phyloP scores from a whole-genome alignment of 2,888 invertebrate species.

The Xylophagus ater region DNA sequence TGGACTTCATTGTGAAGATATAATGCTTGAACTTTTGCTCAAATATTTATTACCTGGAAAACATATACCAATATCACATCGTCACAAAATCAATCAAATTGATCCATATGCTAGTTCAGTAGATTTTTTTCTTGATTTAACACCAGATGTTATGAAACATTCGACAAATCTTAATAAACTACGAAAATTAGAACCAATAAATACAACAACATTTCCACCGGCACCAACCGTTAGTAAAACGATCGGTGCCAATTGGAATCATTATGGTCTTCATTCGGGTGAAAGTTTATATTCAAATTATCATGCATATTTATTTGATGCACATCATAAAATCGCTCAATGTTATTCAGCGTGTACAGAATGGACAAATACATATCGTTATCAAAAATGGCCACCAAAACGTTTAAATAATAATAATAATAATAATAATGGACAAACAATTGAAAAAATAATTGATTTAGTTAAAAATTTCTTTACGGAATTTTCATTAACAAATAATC shows the following conservation, averaged over 20 bases:
- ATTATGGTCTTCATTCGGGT: conserved; percentile 42
- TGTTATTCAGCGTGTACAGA: conserved; percentile 61
- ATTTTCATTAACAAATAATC: conserved; percentile 22
- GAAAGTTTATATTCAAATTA: conserved; percentile 69
- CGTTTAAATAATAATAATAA: conserved; percentile 20
- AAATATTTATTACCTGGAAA: conserved; percentile 73
- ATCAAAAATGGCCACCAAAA: conserved; percentile 32
- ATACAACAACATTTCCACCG: conserved; percentile 21
- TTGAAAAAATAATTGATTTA: conserved; percentile 28
- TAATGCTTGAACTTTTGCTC: conserved; percentile 83
- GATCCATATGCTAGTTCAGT: conserved; percentile 64
- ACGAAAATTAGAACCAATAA: conserved; percentile 4
- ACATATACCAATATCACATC: conserved; percentile 65
- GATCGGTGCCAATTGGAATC: conserved; percentile 44
- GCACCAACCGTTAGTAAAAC: conserved; percentile 36
- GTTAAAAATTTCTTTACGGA: conserved; percentile 36
- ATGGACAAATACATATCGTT: conserved; percentile 76
- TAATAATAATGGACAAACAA: conserved; percentile 22
- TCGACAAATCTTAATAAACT: conserved; percentile 14
- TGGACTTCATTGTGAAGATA: conserved; percentile 88
- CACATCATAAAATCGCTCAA: conserved; percentile 62
- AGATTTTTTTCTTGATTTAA: conserved; percentile 61
- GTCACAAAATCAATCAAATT: conserved; percentile 54
- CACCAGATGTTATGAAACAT: conserved; percentile 47
- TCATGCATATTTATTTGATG: conserved; percentile 78